These are phyloP conservation scores for Oxytorus armatus DNA, from an alignment of 2,888 invertebrate species.

Conservation along the genomic window DNA sequence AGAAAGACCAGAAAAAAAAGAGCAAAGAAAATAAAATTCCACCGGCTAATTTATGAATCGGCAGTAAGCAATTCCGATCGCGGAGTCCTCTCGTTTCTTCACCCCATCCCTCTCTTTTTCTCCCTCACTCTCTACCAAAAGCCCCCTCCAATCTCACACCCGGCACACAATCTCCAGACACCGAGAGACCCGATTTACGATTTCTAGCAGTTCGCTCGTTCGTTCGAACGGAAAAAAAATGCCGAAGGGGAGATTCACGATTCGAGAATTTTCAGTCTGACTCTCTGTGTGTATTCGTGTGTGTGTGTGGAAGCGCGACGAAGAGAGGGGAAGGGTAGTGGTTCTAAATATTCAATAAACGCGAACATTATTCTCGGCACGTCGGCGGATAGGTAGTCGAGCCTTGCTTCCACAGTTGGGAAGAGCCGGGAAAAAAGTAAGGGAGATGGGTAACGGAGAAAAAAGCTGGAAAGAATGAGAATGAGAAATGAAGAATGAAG, in stretches of 20 bases:
- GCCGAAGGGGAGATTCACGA: slow-evolving; percentile 53
- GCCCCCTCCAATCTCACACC: slow-evolving; percentile 50
- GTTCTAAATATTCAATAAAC: slow-evolving; percentile 84
- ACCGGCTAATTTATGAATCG: slow-evolving; percentile 70
- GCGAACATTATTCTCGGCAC: slow-evolving; percentile 82
- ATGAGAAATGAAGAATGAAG: slow-evolving; percentile 29
- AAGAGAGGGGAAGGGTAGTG: slow-evolving; percentile 62
- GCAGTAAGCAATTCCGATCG: slow-evolving; percentile 24
- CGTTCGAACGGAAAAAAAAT: slow-evolving; percentile 34
- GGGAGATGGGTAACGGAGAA: slow-evolving; percentile 55
- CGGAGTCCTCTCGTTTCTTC: slow-evolving; percentile 34
- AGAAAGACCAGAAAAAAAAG: too few species aligned
- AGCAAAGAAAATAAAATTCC: too few species aligned
- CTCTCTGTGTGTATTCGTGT: slow-evolving; percentile 2
- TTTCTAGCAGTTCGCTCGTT: slow-evolving; percentile 68
- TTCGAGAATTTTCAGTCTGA: background rate
- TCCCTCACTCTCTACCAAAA: background rate
- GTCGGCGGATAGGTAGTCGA: slow-evolving; percentile 73
- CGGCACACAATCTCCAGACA: slow-evolving; percentile 42
- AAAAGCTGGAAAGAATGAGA: slow-evolving; percentile 62
- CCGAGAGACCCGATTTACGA: slow-evolving; percentile 78
- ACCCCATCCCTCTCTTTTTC: slow-evolving; percentile 19
- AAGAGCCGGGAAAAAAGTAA: slow-evolving; percentile 41
- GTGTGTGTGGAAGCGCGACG: slow-evolving; percentile 33
- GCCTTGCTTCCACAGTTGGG: slow-evolving; percentile 50